A percentile compares a stretch with the other conserved stretches of the same genome.
These are phyloP conservation scores for Trinectes maculatus DNA, from an alignment of 2,113 vertebrate species.

Conservation along the genomic window DNA sequence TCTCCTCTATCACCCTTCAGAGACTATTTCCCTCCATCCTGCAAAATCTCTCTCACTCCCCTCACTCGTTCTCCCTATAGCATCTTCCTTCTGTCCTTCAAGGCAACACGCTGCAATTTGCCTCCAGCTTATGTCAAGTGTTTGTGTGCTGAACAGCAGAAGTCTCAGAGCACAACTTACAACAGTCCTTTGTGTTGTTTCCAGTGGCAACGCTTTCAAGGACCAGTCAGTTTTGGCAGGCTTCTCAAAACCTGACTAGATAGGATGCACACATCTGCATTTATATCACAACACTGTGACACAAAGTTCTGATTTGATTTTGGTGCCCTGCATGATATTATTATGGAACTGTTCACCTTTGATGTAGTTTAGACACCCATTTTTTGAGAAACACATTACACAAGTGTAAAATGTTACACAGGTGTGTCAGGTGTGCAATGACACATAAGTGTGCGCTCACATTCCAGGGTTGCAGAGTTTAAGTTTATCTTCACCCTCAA, in stretches of 20 bases:
- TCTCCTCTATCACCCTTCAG: slow-evolving; percentile 15
- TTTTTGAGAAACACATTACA: no score
- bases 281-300: no score
- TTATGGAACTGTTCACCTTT: no score
- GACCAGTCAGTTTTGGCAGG: slow-evolving; percentile 15
- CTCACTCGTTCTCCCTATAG: neutral
- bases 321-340: no score
- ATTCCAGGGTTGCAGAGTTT: slow-evolving; percentile 28
- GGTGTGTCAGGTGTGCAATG: neutral
- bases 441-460: neutral
- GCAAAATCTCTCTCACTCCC: neutral
- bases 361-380: no score
- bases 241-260: neutral
- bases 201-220: slow-evolving; percentile 44
- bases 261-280: no score
- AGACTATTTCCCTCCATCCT: neutral
- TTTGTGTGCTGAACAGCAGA: slow-evolving; percentile 43
- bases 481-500: slow-evolving; percentile 26
- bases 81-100: neutral
- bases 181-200: slow-evolving; percentile 34
- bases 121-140: slow-evolving; percentile 45
- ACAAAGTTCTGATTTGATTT: no score
- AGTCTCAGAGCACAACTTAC: slow-evolving; percentile 4
- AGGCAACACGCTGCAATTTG: slow-evolving; percentile 45
- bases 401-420: neutral